Base-by-base conservation (phyloP, 2,888 invertebrate species). In the Ichneumon xanthorius region DNA sequence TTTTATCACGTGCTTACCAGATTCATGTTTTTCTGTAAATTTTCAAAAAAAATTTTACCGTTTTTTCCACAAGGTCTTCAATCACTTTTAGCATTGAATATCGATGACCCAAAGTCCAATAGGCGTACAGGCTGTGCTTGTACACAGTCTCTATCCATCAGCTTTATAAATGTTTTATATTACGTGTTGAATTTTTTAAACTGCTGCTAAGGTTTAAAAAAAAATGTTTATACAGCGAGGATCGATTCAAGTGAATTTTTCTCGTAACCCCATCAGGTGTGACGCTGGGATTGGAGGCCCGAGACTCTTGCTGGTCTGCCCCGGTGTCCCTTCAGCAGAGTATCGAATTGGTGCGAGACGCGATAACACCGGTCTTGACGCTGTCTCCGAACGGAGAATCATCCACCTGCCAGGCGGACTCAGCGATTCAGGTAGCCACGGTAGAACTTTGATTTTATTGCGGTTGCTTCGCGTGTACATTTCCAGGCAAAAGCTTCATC, bases 271-370 rank as follows among this genome's bases (percentile, higher is more conserved):
- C 63, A 16, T 33, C 53, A 92, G 92, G 91, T 86, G 94, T 96
- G 73, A 95, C 94, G 1, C 93, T 96, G 16, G 97, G 97, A 37
- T 95, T 96, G 79, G 97, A 97, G 92, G 96, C 97, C 85, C 95
- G 97, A 3, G 97, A 97, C 94, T 97, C 97, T 33, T 97, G 97
- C 93, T 97, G 97, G 97, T 97, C 97, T 90, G 96, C 97, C 3
- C 96, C 97, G 19, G 96, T 97, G 4, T 97, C 97, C 45, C 95
- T 97, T 86, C 97, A 97, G 90, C 97, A 97, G 94, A 96, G 96
- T 92, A 96, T 97, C 86, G 96, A 97, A 93, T 95, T 97, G 89
- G 96, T 97, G 88, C 95, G 97, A 68, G 96, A 96, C 91, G 96
- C 96, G 58, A 95, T 96, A 88, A 94, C 95, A 2, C 95, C 94